Percentiles rank a stretch among this genome's conserved stretches.
These are phyloP conservation scores for Plecturocebus donacophilus DNA, from an alignment of 2,113 vertebrate species.

Conservation along the genomic window DNA sequence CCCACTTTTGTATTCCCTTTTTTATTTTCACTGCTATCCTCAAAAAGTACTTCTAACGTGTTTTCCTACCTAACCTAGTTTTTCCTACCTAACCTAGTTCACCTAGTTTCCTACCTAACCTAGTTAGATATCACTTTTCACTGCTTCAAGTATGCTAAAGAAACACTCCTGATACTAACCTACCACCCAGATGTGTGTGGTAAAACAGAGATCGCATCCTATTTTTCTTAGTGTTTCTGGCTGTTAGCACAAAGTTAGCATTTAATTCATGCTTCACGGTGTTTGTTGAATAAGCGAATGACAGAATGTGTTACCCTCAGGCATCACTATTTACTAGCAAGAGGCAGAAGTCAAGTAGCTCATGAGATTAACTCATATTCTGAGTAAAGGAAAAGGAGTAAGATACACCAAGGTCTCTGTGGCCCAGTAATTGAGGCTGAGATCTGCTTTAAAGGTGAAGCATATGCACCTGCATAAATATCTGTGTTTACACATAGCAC, in stretches of 20 bases:
- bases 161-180: neutral
- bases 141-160: neutral
- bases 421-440: neutral
- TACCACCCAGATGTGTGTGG: neutral
- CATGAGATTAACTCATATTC: neutral
- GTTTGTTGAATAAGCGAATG: neutral
- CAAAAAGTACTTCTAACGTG: neutral
- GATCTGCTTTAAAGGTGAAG: neutral
- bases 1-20: no score
- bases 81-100: neutral
- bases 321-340: neutral
- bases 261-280: neutral
- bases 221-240: neutral
- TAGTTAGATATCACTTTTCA: neutral
- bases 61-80: neutral
- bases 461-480: slow-evolving; percentile 60
- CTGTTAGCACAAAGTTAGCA: neutral
- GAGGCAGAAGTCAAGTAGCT: neutral
- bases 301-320: neutral
- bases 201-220: neutral
- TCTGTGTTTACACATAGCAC: slow-evolving; percentile 45
- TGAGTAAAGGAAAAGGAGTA: neutral
- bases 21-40: neutral
- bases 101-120: neutral
- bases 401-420: neutral